phyloP scores from a whole-genome alignment of 2,888 invertebrate species.

The Eupithecia exiguata region DNA sequence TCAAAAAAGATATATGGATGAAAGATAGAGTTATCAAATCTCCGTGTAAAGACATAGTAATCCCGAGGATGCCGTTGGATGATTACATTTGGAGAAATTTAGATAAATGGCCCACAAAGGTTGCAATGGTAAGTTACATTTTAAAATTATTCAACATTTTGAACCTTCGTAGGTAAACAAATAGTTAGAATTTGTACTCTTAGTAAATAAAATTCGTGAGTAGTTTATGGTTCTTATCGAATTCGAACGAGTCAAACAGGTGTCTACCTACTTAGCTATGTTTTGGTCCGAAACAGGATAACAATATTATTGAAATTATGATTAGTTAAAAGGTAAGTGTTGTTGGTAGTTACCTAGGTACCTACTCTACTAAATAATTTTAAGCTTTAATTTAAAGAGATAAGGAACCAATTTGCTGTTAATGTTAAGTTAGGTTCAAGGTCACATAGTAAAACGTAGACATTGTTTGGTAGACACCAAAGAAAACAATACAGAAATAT shows the following conservation, averaged over 20 bases:
- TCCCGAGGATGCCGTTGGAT: conserved; percentile 79
- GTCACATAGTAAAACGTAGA: background rate
- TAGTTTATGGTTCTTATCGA: background rate
- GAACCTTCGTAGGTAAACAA: background rate
- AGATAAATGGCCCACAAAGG: conserved; percentile 84
- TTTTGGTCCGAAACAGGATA: conserved; percentile 5
- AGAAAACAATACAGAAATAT: background rate
- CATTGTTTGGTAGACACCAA: background rate
- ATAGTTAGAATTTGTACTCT: background rate
- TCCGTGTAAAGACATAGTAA: conserved; percentile 70
- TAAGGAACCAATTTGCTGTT: background rate
- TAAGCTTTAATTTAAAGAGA: background rate
- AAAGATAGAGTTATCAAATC: conserved; percentile 63
- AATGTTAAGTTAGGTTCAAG: background rate
- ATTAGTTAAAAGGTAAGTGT: background rate
- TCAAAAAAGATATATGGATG: conserved; percentile 57
- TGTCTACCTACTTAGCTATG: background rate
- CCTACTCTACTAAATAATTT: background rate
- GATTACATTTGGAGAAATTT: conserved; percentile 84
- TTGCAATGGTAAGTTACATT: conserved; percentile 70
- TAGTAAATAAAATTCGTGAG: background rate
- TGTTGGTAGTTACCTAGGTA: background rate
- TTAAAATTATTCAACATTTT: background rate
- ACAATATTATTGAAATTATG: background rate
- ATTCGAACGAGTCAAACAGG: background rate